These are phyloP conservation scores for Trachelus troglodyta DNA, from an alignment of 2,888 invertebrate species.

Conservation along the genomic window DNA sequence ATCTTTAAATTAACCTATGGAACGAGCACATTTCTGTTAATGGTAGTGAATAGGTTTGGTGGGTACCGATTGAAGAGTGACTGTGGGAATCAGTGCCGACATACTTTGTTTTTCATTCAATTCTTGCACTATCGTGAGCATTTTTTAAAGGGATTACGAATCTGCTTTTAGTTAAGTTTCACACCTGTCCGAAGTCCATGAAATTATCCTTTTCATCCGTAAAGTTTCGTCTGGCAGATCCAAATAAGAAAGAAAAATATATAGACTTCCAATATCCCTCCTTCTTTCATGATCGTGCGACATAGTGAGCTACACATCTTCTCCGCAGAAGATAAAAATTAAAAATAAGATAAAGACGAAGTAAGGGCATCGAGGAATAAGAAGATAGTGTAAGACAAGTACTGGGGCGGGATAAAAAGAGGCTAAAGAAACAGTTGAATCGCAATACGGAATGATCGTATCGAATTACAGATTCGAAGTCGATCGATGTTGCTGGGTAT, in stretches of 20 bases:
- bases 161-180: slow-evolving; percentile 29
- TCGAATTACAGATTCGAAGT: background rate
- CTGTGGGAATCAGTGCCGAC: background rate
- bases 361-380: background rate
- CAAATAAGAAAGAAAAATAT: background rate
- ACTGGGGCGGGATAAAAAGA: background rate
- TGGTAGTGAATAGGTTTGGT: background rate
- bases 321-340: background rate
- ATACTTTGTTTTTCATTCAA: background rate
- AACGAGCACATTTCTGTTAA: background rate
- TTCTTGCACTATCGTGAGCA: too few relatives aligned
- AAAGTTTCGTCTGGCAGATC: background rate
- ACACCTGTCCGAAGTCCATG: slow-evolving; percentile 33
- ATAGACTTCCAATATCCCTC: background rate
- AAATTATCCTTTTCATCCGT: slow-evolving; percentile 17
- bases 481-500: background rate
- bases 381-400: background rate
- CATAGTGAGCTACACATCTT: background rate
- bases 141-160: slow-evolving; percentile 22
- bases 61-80: background rate
- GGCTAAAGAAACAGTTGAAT: background rate
- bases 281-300: background rate
- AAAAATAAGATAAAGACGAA: background rate
- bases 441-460: background rate
- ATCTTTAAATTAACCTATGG: background rate